A percentile compares a stretch with the other conserved stretches of the same genome.
These are phyloP conservation scores for Chloroclystis v-ata DNA, from an alignment of 2,888 invertebrate species.

Conservation along the genomic window DNA sequence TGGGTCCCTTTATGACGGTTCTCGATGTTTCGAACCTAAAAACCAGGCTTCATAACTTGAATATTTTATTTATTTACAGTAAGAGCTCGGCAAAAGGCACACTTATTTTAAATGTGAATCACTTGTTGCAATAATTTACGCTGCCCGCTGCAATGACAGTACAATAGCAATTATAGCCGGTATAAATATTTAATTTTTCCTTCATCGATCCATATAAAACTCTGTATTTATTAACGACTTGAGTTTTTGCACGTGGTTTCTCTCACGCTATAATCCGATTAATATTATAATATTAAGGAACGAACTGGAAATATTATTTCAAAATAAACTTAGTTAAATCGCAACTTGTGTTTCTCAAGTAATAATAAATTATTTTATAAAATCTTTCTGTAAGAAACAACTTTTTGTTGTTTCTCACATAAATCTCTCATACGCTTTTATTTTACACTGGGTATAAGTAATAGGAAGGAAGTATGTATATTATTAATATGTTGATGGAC, in stretches of 20 bases:
- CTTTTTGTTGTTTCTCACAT: background rate
- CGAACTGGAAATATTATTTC: too few species aligned
- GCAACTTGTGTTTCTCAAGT: too few species aligned
- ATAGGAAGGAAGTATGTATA: constrained; percentile 24
- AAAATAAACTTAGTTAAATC: too few species aligned
- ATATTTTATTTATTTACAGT: too few species aligned
- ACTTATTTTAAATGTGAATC: constrained; percentile 38
- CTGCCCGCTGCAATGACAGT: constrained; percentile 35
- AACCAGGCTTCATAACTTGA: too few species aligned
- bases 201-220: constrained; percentile 44
- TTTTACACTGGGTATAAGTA: background rate
- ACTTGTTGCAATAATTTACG: constrained; percentile 31
- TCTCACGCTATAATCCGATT: background rate
- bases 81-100: background rate
- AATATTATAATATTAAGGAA: background rate
- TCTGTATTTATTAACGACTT: constrained; percentile 38
- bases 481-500: constrained; percentile 32
- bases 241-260: background rate
- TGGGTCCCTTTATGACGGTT: constrained; percentile 3
- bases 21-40: constrained; percentile 2
- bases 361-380: too few species aligned
- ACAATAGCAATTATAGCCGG: constrained; percentile 44
- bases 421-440: background rate
- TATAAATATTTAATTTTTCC: constrained; percentile 42
- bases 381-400: too few species aligned